phyloP scores from a whole-genome alignment of 2,888 invertebrate species.

The Sarcophaga rosellei region DNA sequence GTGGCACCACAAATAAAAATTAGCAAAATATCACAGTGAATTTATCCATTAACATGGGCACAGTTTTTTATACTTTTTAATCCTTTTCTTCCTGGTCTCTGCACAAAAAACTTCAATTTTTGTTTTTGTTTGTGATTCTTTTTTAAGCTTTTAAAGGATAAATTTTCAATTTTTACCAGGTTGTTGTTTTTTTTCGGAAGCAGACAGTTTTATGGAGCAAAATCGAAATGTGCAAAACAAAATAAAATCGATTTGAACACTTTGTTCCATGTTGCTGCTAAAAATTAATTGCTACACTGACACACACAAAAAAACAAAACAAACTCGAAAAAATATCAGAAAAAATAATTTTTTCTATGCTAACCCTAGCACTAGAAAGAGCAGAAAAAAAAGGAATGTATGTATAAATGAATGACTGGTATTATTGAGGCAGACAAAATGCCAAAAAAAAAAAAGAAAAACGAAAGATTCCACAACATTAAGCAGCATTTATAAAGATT shows the following conservation, averaged over 20 bases:
- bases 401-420: neutral
- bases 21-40: constrained; percentile 44
- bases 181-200: neutral
- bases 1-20: constrained; percentile 51
- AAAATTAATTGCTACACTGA: constrained; percentile 55
- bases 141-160: too few species aligned
- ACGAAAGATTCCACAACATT: constrained; percentile 37
- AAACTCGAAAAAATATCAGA: neutral
- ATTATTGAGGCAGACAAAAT: constrained; percentile 4
- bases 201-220: neutral
- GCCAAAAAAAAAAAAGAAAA: neutral
- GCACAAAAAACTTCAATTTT: neutral
- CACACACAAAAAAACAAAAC: neutral
- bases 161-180: too few species aligned
- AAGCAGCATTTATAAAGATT: neutral
- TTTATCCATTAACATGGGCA: constrained; percentile 52
- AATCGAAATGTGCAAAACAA: neutral
- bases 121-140: too few species aligned
- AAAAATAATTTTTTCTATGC: neutral
- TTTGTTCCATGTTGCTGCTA: constrained; percentile 22
- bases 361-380: neutral
- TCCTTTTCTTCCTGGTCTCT: constrained; percentile 11
- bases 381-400: neutral
- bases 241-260: constrained; percentile 4
- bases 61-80: constrained; percentile 45